These are phyloP conservation scores for Dasypolia templi DNA, from an alignment of 2,888 invertebrate species.

Conservation along the genomic window DNA sequence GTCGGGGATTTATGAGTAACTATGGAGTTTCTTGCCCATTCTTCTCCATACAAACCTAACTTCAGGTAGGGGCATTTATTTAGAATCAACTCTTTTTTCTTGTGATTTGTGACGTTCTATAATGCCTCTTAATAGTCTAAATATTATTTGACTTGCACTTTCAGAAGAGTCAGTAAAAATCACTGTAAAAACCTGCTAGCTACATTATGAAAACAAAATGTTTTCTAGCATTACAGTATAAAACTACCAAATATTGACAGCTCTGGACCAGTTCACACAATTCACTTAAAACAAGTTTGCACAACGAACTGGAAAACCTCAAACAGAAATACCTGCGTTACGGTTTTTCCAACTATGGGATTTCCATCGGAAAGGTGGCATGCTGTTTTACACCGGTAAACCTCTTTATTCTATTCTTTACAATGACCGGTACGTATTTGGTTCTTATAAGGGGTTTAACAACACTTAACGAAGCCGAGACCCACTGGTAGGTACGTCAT, in stretches of 20 bases:
- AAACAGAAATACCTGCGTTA: neutral
- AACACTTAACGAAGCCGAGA: no score
- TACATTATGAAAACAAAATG: no score
- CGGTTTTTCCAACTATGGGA: neutral
- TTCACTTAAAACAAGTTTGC: neutral
- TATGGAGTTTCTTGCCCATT: no score
- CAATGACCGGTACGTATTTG: no score
- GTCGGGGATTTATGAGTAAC: no score
- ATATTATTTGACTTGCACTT: neutral
- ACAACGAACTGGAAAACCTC: neutral
- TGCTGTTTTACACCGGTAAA: neutral
- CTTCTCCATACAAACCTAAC: no score
- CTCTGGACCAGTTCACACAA: neutral
- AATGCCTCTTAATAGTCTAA: neutral
- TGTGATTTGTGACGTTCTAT: neutral
- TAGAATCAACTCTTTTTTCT: neutral
- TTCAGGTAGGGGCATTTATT: neutral
- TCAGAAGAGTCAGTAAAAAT: neutral
- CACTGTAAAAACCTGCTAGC: neutral
- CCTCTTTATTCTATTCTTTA: neutral
- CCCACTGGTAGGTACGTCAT: no score
- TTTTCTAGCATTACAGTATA: neutral
- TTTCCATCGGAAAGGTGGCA: neutral
- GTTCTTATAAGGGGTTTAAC: no score
- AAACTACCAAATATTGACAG: neutral